phyloP scores from a whole-genome alignment of 2,797 vertebrate species.

The Petrocephalus schoutedeni region DNA sequence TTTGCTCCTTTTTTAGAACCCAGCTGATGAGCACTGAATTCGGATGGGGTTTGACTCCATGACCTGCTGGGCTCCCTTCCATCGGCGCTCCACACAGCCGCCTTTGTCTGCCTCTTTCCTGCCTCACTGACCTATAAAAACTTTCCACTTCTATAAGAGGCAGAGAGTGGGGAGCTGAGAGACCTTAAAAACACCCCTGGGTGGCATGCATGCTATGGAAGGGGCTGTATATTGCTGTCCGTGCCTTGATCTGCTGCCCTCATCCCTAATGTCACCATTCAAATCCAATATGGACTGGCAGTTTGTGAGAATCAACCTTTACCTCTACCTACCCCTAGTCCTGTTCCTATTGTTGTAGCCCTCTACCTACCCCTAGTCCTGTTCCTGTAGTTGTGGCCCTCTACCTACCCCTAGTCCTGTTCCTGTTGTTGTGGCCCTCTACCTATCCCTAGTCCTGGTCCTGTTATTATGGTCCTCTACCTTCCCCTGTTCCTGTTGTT shows the following conservation, averaged over 20 bases:
- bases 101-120: not conserved
- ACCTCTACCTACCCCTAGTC: not conserved
- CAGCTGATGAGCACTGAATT: not conserved
- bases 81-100: not conserved
- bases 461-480: not conserved
- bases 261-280: not conserved
- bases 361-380: not conserved
- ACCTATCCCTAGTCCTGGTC: too few relatives aligned
- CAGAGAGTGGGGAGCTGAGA: not conserved
- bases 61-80: slow-evolving; percentile 3
- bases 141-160: not conserved
- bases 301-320: not conserved
- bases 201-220: not conserved
- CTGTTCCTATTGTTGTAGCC: not conserved
- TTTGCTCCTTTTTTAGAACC: not conserved
- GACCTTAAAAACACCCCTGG: not conserved
- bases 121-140: not conserved
- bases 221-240: not conserved
- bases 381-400: not conserved
- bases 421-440: too few relatives aligned
- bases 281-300: not conserved
- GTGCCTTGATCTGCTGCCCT: not conserved
- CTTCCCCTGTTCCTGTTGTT: not conserved
- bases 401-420: not conserved
- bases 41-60: not conserved